These are phyloP conservation scores for Pollicipes pollicipes DNA, from an alignment of 1,140 invertebrate genomes.

Conservation along the genomic window DNA sequence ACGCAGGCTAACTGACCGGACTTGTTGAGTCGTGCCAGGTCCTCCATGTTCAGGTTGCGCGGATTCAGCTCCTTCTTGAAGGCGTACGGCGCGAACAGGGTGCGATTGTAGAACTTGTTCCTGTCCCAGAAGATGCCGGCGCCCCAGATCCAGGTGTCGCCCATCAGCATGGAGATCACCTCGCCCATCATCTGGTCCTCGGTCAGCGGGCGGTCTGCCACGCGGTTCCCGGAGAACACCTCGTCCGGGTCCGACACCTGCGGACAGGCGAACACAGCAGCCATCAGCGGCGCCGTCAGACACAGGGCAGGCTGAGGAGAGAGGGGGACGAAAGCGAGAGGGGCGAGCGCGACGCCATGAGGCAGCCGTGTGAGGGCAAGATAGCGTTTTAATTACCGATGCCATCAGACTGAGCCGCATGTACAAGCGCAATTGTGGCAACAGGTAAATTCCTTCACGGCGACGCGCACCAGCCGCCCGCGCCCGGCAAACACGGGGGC, in stretches of 20 bases:
- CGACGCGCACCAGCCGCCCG: too few relatives aligned
- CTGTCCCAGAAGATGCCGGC: conserved; percentile 86
- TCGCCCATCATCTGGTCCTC: conserved; percentile 90
- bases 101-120: conserved; percentile 76
- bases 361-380: too few relatives aligned
- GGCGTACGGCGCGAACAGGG: conserved; percentile 83
- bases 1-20: not conserved
- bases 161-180: conserved; percentile 72
- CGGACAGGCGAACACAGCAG: conserved; percentile 77
- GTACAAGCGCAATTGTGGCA: too few relatives aligned
- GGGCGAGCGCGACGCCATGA: too few relatives aligned
- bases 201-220: conserved; percentile 67
- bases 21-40: conserved; percentile 32
- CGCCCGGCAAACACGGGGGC: too few relatives aligned
- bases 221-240: conserved; percentile 76
- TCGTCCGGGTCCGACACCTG: conserved; percentile 85
- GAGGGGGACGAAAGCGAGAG: too few relatives aligned
- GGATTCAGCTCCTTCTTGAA: conserved; percentile 69
- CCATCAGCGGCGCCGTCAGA: conserved; percentile 79
- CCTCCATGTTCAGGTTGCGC: conserved; percentile 51
- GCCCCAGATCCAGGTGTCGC: conserved; percentile 74
- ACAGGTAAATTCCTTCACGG: too few relatives aligned
- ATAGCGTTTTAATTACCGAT: too few relatives aligned
- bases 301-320: not conserved
- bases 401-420: too few relatives aligned